Conservation (phyloP, 1,140 invertebrate genomes). For the Ceratoteleas bidentatus region DNA sequence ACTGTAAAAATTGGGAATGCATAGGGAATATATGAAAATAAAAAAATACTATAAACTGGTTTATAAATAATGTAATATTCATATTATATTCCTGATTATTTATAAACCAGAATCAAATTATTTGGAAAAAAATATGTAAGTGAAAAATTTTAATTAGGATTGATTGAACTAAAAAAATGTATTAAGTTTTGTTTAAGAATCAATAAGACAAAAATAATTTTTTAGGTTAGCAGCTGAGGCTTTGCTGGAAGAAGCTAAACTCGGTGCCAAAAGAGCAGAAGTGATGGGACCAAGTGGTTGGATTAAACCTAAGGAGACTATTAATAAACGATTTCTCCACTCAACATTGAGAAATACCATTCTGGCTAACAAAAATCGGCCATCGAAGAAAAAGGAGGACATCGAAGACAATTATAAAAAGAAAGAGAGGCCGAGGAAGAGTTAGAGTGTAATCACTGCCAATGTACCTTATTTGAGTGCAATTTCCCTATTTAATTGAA, state of each 20-base stretch:
- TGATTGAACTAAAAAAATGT: neutral
- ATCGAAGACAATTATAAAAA: conserved; percentile 26
- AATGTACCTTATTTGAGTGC: neutral
- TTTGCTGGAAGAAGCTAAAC: conserved; percentile 83
- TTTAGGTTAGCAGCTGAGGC: conserved; percentile 83
- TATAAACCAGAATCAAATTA: no score
- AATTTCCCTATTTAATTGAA: neutral
- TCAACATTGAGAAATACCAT: conserved; percentile 77
- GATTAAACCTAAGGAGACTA: conserved; percentile 83
- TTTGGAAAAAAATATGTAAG: no score
- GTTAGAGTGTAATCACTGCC: neutral
- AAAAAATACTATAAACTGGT: no score
- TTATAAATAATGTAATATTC: no score
- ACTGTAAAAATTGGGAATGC: no score
- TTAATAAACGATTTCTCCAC: conserved; percentile 84
- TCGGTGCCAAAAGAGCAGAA: conserved; percentile 83
- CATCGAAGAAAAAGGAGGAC: conserved; percentile 20
- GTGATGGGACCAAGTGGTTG: conserved; percentile 84
- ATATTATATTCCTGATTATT: no score
- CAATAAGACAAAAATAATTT: conserved; percentile 19
- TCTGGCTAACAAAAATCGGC: conserved; percentile 71
- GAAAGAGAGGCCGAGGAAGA: conserved; percentile 24
- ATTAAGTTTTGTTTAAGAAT: neutral
- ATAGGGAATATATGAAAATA: no score
- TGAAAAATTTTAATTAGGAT: no score